Conservation (phyloP, 2,888 invertebrate genomes). For the Automeris io region DNA sequence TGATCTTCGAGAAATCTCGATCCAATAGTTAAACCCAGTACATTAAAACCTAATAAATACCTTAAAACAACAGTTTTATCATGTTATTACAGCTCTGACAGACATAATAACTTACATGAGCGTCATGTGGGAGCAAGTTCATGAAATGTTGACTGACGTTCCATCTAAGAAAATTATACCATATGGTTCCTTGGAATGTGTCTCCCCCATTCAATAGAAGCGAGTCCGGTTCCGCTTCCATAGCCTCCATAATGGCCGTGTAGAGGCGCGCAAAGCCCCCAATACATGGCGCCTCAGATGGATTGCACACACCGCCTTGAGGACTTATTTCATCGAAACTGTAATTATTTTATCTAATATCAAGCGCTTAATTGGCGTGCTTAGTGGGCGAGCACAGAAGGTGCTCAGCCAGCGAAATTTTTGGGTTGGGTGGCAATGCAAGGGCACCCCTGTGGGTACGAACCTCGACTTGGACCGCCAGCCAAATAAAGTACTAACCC, state of each 20-base stretch:
- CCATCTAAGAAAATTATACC: conserved; percentile 86
- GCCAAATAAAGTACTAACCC: too few species aligned
- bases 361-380: too few species aligned
- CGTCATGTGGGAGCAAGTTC: conserved; percentile 86
- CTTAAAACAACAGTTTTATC: too few species aligned
- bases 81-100: not conserved
- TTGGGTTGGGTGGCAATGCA: too few species aligned
- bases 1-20: too few species aligned
- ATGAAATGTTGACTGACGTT: conserved; percentile 85
- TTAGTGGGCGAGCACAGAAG: too few species aligned
- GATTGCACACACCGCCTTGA: conserved; percentile 74
- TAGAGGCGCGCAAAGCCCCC: conserved; percentile 84
- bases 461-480: too few species aligned
- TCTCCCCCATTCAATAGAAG: conserved; percentile 82
- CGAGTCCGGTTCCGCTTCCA: conserved; percentile 77
- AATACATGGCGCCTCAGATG: conserved; percentile 70
- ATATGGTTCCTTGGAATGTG: conserved; percentile 82
- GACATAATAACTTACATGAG: conserved; percentile 76
- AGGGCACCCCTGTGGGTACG: too few species aligned
- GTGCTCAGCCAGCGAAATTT: too few species aligned
- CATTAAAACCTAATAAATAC: too few species aligned
- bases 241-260: conserved; percentile 67
- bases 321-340: conserved; percentile 81
- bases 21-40: too few species aligned
- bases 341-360: conserved; percentile 1